phyloP scores from a whole-genome alignment of 2,797 vertebrate genomes.

The Molossus alvarezi region DNA sequence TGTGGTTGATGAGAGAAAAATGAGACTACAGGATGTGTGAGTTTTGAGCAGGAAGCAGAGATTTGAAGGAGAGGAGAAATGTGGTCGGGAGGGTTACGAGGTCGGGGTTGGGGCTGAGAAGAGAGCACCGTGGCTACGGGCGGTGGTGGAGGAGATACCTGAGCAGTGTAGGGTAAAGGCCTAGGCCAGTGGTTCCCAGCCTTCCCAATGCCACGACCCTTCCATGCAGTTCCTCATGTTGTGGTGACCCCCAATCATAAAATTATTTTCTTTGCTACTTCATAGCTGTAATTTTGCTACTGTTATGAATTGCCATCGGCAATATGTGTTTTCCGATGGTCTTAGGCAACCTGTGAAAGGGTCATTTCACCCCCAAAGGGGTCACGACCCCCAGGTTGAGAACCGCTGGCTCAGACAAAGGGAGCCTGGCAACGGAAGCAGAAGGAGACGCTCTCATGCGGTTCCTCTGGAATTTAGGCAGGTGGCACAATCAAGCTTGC shows the following conservation, averaged over 20 bases:
- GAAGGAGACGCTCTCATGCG: background rate
- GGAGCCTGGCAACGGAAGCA: fast-evolving
- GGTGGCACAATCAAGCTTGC: background rate
- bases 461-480: slow-evolving; percentile 3
- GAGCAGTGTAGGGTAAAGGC: background rate
- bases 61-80: background rate
- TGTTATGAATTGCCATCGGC: no score
- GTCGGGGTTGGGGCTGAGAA: background rate
- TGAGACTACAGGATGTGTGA: background rate
- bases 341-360: no score
- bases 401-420: background rate
- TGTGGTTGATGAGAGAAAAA: background rate
- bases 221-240: no score
- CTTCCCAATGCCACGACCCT: no score
- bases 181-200: no score
- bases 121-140: background rate
- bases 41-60: slow-evolving; percentile 23
- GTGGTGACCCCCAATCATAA: no score
- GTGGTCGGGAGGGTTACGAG: background rate
- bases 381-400: no score
- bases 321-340: no score
- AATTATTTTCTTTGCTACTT: no score
- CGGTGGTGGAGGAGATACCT: background rate
- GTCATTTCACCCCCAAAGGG: no score
- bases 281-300: no score